These are phyloP conservation scores for Clistopyga incitator DNA, from an alignment of 2,888 invertebrate species.

Conservation along the genomic window DNA sequence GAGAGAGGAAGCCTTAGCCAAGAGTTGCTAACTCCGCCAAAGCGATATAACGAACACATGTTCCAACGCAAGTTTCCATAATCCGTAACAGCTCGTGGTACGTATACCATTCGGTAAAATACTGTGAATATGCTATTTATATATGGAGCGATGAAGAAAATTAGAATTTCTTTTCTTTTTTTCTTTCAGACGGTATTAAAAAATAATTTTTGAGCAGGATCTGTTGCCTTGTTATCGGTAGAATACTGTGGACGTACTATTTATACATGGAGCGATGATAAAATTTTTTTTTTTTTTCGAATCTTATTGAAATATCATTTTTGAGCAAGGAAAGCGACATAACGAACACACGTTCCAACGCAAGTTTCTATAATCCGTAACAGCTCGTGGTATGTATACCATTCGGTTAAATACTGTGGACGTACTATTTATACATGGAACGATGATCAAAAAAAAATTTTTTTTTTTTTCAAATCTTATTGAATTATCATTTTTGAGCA, in stretches of 20 bases:
- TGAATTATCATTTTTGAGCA: too few species aligned
- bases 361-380: slow-evolving; percentile 81
- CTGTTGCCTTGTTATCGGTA: background rate
- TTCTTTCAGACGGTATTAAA: background rate
- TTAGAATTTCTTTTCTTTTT: slow-evolving; percentile 4
- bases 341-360: slow-evolving; percentile 83
- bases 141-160: too few species aligned
- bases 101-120: slow-evolving; percentile 44
- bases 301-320: too few species aligned
- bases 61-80: slow-evolving; percentile 81
- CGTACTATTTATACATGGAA: background rate
- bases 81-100: slow-evolving; percentile 79
- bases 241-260: background rate
- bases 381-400: slow-evolving; percentile 73
- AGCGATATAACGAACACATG: slow-evolving; percentile 83
- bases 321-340: slow-evolving; percentile 75
- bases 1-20: slow-evolving; percentile 78
- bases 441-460: too few species aligned
- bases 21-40: slow-evolving; percentile 79
- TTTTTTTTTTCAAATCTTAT: too few species aligned
- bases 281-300: too few species aligned
- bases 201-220: background rate
- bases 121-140: background rate
- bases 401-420: background rate
- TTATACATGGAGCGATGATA: slow-evolving; percentile 7